Evolutionary conservation across 2,888 invertebrate genomes (phyloP), one percentile per base, ranked within the genome.

Genomic region (Papilio protenor): DNA sequence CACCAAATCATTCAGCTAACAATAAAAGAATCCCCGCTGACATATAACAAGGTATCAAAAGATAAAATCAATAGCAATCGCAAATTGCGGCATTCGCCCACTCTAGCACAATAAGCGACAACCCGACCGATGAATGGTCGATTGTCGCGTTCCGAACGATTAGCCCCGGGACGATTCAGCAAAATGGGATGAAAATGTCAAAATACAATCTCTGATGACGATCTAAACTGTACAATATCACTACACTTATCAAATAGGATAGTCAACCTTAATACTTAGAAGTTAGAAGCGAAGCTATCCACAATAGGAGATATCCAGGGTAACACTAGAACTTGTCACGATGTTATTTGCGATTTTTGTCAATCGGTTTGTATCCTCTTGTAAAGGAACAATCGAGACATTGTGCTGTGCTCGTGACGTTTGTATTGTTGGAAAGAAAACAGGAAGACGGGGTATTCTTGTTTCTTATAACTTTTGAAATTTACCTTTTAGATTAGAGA

Each of bases 141-240:
- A 85, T 86, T 87, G 83, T 82, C 76, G 49, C 52, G 71, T 91
- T 91, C 87, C 91, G 82, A 89, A 85, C 92, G 92, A 94, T 94
- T 93, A 91, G 89, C 91, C 91, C 81, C 84, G 78, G 85, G 89
- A 90, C 87, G 89, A 92, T 90, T 85, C 88, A 82, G 82, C 87
- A 87, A 90, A 93, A 94, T 92, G 85, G 93, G 93, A 94, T 94
- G 91, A 91, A 93, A 93, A 94, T 90, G 94, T 93, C 94, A 94
- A 93, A 93, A 93, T 92, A 92, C 91, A 90, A 94, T 94, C 93
- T 91, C 82, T 82, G 83, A 85, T 85, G 86, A 88, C 89, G 84
- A 93, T 93, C 93, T 91, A 84, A 86, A 86, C 83, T 79, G 80
- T 77, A 80, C 80, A 77, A 76, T 27, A 18, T 55, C 16, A 49